Base-by-base conservation (phyloP, 2,888 invertebrate genomes). In the Linnaemya vulpina region DNA sequence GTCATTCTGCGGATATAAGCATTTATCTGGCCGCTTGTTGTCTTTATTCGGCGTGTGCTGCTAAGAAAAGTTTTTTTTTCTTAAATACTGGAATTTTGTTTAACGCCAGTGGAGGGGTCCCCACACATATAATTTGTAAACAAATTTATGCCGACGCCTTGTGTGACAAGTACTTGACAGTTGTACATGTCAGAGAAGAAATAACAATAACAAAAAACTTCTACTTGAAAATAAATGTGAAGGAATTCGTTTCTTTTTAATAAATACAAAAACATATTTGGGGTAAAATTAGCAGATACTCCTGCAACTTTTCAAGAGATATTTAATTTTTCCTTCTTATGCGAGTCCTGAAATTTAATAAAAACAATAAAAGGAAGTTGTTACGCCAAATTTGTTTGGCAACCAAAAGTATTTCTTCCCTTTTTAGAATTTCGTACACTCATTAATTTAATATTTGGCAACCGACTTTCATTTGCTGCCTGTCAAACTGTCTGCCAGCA, bases 81-180 rank as follows among this genome's bases (percentile, higher is more conserved):
- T 49, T 7, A 11, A 68, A 74, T 49, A 30, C 17, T 17, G 53
- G 20, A 4, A 51, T 51, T 51, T 22, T 49, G 62, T 43, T 35
- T 40, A 55, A 35, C 17, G 51, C 8, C 22, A 17, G 43, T 67
- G 46, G 46, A 63, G 62, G 55, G 30, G 35, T 40, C 51, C 40
- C 3, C 65, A 30, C 53, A 67, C 68, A 67, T 15, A 70, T 81
- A 82, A 85, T 85, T 82, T 82, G 58, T 75, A 78, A 75, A 78
- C 63, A 84, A 85, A 85, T 82, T 75, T 82, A 85, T 85, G 85
- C 85, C 78, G 78, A 70, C 74, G 70, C 85, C 78, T 85, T 85
- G 51, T 85, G 82, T 82, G 82, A 85, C 85, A 85, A 85, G 60
- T 75, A 71, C 85, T 79, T 85, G 85, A 82, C 85, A 85, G 78